Evolutionary conservation across 1,140 invertebrate genomes (phyloP).

Genomic region (Cataglyphis hispanica): DNA sequence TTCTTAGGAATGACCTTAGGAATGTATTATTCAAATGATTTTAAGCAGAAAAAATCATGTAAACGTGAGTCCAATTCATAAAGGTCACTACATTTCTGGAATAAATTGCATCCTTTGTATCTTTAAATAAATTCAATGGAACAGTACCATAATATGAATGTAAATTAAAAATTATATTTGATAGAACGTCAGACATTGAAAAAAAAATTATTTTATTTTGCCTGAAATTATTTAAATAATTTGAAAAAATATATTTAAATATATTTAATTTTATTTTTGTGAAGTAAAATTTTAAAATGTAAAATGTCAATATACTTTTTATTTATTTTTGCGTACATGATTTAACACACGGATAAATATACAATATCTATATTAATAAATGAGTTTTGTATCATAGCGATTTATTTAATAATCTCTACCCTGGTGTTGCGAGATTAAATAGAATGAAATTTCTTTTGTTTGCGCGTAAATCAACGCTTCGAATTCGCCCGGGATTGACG

Average conservation of each 20-base stretch:
- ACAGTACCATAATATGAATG: not conserved
- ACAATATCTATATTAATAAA: not conserved
- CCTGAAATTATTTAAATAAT: not conserved
- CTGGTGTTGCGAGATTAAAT: not conserved
- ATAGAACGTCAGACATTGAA: not conserved
- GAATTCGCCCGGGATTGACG: not conserved
- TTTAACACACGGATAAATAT: not conserved
- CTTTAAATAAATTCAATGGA: not conserved
- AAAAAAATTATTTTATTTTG: not conserved
- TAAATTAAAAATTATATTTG: not conserved
- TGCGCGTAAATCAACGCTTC: not conserved
- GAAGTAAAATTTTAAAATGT: too few species aligned
- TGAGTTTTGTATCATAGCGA: not conserved
- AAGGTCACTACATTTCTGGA: conserved; percentile 14
- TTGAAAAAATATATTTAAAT: not conserved
- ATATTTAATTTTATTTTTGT: not conserved
- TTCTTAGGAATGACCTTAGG: not conserved
- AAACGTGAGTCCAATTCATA: conserved; percentile 3
- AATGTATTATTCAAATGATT: conserved; percentile 38
- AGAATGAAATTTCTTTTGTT: not conserved
- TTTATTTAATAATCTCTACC: not conserved
- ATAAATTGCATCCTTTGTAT: conserved; percentile 5
- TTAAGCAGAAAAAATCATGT: conserved; percentile 3
- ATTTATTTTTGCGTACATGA: not conserved
- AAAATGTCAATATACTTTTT: not conserved